Evolutionary conservation across 1,140 invertebrate genomes (phyloP), one percentile per base, ranked within the genome.

Genomic region (Drosophila nigrodunni): DNA sequence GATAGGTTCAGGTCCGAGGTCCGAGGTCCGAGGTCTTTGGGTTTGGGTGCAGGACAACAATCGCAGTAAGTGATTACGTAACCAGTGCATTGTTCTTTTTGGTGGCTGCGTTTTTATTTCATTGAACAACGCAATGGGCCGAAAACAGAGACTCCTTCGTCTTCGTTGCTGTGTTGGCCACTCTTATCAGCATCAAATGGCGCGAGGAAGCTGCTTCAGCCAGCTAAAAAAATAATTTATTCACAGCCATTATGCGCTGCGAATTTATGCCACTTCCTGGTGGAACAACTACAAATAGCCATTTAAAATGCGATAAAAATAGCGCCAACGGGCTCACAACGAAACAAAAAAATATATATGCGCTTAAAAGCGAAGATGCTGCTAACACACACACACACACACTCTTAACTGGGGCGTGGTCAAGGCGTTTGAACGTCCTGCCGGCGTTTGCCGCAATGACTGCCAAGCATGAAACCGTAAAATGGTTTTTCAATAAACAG

Each of bases 221-320:
- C 30, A 71, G 44, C 39, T 55, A 39, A 55, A 68, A 88, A 88
- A 88, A 88, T 87, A 87, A 88, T 88, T 88, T 88, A 88, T 88
- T 88, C 83, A 89, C 85, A 85, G 85, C 83, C 85, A 89, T 88
- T 89, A 88, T 89, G 85, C 83, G 62, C 86, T 89, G 83, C 78
- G 83, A 88, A 89, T 88, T 88, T 88, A 89, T 88, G 83, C 83
- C 83, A 88, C 83, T 88, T 88, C 83, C 83, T 88, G 83, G 83
- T 88, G 85, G 67, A 87, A 87, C 83, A 82, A 88, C 83, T 88
- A 89, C 83, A 88, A 88, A 88, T 88, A 88, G 83, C 83, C 83
- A 89, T 88, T 88, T 88, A 88, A 88, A 88, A 88, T 88, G 83
- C 83, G 83, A 88, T 88, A 88, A 88, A 88, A 88, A 88, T 88